phyloP scores from a whole-genome alignment of 2,888 invertebrate genomes.

The Synanthedon tipuliformis region DNA sequence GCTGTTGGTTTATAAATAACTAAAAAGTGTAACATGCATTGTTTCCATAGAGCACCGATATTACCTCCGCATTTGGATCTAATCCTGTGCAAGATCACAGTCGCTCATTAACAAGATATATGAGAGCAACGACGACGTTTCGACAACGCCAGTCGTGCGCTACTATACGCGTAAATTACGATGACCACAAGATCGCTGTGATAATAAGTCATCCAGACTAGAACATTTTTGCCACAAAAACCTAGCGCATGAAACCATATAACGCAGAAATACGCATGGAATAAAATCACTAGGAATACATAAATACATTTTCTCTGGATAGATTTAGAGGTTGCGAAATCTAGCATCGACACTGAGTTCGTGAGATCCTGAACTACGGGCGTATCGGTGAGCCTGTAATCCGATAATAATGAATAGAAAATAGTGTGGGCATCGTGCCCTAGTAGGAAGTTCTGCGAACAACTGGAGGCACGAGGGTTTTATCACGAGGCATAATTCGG shows the following conservation, averaged over 20 bases:
- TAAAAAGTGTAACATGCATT: neutral
- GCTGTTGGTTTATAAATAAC: too few species aligned
- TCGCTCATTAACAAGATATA: constrained; percentile 68
- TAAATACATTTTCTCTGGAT: neutral
- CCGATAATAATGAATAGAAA: constrained; percentile 59
- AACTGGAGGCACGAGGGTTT: constrained; percentile 44
- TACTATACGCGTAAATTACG: constrained; percentile 51
- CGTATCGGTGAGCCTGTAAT: constrained; percentile 43
- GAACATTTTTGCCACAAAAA: neutral
- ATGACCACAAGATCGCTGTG: constrained; percentile 38
- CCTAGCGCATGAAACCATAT: neutral
- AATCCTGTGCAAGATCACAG: constrained; percentile 52
- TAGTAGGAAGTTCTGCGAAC: constrained; percentile 34
- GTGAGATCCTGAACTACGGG: constrained; percentile 35
- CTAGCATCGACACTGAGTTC: constrained; percentile 40
- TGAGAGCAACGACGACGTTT: constrained; percentile 52
- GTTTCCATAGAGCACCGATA: constrained; percentile 12
- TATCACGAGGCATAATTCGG: constrained; percentile 52
- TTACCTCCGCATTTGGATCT: constrained; percentile 21
- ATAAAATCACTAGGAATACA: neutral
- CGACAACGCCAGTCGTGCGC: constrained; percentile 39
- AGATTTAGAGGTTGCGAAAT: constrained; percentile 17
- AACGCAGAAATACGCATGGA: neutral
- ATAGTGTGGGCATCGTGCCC: constrained; percentile 39
- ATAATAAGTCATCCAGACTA: constrained; percentile 18